Evolutionary conservation across 1,140 invertebrate genomes (phyloP).

Genomic region (Pseudomyrmex concolor): DNA sequence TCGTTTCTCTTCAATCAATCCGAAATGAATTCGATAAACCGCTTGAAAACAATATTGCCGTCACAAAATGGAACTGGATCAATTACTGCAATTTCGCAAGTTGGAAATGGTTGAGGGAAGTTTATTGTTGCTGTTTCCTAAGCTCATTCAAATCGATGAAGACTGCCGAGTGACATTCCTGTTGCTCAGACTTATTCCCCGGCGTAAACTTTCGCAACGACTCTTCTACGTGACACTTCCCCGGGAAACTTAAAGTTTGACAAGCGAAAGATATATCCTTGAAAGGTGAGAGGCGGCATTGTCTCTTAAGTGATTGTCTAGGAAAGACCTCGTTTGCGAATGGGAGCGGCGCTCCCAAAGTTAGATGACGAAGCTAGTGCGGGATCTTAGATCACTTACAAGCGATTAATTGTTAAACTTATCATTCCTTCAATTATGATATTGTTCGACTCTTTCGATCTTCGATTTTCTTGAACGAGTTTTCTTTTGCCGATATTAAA

Average conservation of each 20-base stretch:
- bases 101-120: constrained; percentile 18
- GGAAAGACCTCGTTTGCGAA: constrained; percentile 41
- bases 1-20: constrained; percentile 13
- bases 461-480: too few relatives aligned
- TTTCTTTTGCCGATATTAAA: too few relatives aligned
- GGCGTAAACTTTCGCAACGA: constrained; percentile 37
- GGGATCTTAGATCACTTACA: background rate
- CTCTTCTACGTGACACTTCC: constrained; percentile 27
- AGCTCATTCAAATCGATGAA: constrained; percentile 34
- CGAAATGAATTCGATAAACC: constrained; percentile 45
- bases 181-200: constrained; percentile 20
- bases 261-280: constrained; percentile 55
- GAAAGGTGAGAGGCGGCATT: constrained; percentile 56
- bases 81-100: constrained; percentile 49
- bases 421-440: background rate
- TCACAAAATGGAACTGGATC: constrained; percentile 33
- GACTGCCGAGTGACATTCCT: constrained; percentile 45
- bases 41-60: constrained; percentile 9
- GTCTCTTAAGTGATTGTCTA: constrained; percentile 55
- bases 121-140: constrained; percentile 47
- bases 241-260: constrained; percentile 45
- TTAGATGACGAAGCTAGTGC: constrained; percentile 10
- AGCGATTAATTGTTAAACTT: constrained; percentile 19
- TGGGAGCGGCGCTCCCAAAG: constrained; percentile 11
- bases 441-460: background rate